Evolutionary conservation across 2,113 vertebrate genomes (phyloP), one percentile per base, ranked within the genome.

Genomic region (Callaeas wilsoni): DNA sequence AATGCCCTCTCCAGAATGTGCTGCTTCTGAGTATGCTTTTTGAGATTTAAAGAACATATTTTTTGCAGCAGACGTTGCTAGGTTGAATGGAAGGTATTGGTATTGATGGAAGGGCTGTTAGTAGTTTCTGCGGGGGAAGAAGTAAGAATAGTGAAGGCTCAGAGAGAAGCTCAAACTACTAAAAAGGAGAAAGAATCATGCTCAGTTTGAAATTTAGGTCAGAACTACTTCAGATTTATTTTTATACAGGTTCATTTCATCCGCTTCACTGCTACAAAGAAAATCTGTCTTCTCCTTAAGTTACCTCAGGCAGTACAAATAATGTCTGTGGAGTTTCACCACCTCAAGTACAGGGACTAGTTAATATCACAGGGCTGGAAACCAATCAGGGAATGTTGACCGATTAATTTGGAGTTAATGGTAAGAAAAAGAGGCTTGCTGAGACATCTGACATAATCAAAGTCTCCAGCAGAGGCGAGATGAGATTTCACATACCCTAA

Each of bases 171-270:
- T 80, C 49, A 81, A 9, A 44, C n/a, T 73, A 75, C 32, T 71
- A 15, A 68, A 89, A 89, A 52, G 16, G 22, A 94, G 42, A 94
- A 22, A 82, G 46, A 71, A 50, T 42, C 26, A 33, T 25, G 49
- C 75, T 93, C 69, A 53, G 46, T 71, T 88, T 90, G 88, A 94
- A 92, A 94, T 94, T 82, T 89, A 94, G 73, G 76, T 89, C 83
- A 92, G 52, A 91, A 78, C 32, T 56, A 68, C 80, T 90, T 68
- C 44, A 78, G 68, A 65, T 83, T 90, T 86, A 88, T 93, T 92
- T 96, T 77, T 86, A 60, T 71, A 68, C 4, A 6, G n/a, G 52
- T 81, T 90, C 18, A 42, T 75, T 83, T 82, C 47, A 78, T 50
- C 60, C 1, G 0, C 71, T 75, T 89, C 64, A 52, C n/a, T 78